phyloP scores from a whole-genome alignment of 2,113 vertebrate species.

The Pachycephala philippinensis region DNA sequence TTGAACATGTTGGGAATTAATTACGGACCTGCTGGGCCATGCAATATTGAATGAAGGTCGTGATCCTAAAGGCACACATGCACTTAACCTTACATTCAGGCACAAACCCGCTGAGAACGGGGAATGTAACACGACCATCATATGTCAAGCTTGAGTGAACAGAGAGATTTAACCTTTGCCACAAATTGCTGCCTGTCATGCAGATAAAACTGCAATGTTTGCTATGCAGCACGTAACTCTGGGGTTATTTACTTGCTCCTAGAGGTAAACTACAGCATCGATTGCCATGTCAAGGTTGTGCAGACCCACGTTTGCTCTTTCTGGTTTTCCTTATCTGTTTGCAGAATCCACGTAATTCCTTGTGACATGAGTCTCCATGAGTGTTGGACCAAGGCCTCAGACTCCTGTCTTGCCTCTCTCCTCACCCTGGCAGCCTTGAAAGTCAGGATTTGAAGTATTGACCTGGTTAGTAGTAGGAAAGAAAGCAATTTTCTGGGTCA shows the following conservation, averaged over 20 bases:
- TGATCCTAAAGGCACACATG: neutral
- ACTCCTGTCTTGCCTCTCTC: neutral
- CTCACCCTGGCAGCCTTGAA: neutral
- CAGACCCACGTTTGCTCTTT: neutral
- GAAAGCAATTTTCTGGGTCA: neutral
- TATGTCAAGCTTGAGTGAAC: neutral
- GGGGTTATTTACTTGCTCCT: slow-evolving; percentile 12
- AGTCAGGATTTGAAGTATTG: neutral
- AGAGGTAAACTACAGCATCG: neutral
- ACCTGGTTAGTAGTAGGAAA: neutral
- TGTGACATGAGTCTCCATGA: neutral
- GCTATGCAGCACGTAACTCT: neutral
- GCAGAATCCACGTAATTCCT: neutral
- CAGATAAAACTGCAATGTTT: slow-evolving; percentile 33
- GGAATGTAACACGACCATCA: neutral
- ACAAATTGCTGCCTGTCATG: slow-evolving; percentile 32
- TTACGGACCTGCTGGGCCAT: neutral
- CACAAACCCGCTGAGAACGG: neutral
- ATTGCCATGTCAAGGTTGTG: slow-evolving; percentile 32
- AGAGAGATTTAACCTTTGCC: slow-evolving; percentile 36
- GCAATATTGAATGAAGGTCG: neutral
- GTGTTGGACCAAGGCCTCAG: neutral
- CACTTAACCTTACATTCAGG: slow-evolving; percentile 22
- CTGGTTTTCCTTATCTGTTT: slow-evolving; percentile 27
- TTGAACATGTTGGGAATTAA: neutral